Base-by-base conservation (phyloP, 1,140 invertebrate genomes). In the Euborellia annulipes region DNA sequence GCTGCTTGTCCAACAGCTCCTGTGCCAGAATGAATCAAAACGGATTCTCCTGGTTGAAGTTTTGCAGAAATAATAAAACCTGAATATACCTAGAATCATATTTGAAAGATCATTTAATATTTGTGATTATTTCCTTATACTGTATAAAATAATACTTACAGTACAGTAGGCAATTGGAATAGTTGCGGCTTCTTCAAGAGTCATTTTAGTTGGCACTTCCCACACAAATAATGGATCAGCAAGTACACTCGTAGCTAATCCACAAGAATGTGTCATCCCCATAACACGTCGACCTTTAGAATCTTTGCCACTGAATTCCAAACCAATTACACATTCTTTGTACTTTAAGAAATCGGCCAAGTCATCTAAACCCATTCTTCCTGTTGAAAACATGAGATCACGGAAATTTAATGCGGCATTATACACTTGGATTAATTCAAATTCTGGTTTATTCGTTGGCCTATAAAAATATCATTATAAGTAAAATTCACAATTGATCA, bases 1-100 rank as follows among this genome's bases (percentile, higher is more conserved):
- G 91, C 88, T 4, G 92, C 92, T 67, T 93, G 88, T 4, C 93
- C 93, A 18, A 97, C 91, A 55, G 91, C 93, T 52, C 93, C 94
- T 52, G 85, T 84, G 50, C 93, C 93, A 45, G 93, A 89, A 60
- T 98, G 94, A 52, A 98, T 85, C 1, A 98, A 71, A 20, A 97
- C 73, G 27, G 72, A 74, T 55, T 97, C 87, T 2, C 90, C 90
- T 46, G 73, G 68, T 55, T 72, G 73, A n/a, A n/a, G n/a, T n/a
- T n/a, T n/a, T n/a, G n/a, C n/a, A n/a, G n/a, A n/a, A n/a, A n/a
- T n/a, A n/a, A n/a, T n/a, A n/a, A n/a, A n/a, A n/a, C n/a, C n/a
- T n/a, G n/a, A n/a, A n/a, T n/a, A n/a, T n/a, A n/a, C n/a, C n/a
- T n/a, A n/a, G n/a, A n/a, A n/a, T n/a, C n/a, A n/a, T n/a, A n/a